Evolutionary conservation across 2,797 vertebrate species (phyloP).

Genomic region (Thamnophis elegans): DNA sequence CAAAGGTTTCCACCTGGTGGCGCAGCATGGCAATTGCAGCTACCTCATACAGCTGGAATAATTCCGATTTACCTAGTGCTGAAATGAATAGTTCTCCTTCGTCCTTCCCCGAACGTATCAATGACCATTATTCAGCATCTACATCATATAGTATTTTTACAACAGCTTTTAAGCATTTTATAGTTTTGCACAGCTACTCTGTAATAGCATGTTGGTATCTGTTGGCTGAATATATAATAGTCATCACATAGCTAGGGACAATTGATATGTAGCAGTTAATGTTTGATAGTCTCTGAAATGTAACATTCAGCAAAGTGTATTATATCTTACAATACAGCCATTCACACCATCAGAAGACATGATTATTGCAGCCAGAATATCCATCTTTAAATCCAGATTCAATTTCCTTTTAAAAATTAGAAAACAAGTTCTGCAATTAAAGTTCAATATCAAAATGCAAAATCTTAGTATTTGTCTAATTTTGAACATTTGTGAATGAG

Average conservation of each 20-base stretch:
- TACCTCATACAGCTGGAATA: not conserved
- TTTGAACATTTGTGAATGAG: not conserved
- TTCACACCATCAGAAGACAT: not conserved
- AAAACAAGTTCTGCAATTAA: not conserved
- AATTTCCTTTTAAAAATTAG: not conserved
- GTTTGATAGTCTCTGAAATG: not conserved
- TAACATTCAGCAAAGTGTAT: not conserved
- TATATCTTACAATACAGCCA: not conserved
- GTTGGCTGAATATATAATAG: not conserved
- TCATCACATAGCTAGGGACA: not conserved
- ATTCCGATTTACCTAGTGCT: not conserved
- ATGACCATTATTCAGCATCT: not conserved
- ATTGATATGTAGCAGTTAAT: not conserved
- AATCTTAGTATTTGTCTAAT: not conserved
- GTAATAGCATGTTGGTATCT: not conserved
- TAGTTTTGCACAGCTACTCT: not conserved
- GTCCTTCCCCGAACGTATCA: not conserved
- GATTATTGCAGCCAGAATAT: not conserved
- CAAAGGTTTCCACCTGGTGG: constrained; percentile 22
- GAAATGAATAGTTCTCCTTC: not conserved
- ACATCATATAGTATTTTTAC: not conserved
- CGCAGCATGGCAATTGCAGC: not conserved
- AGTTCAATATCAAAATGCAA: not conserved
- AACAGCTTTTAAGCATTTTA: not conserved
- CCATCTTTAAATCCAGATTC: not conserved